phyloP scores from a whole-genome alignment of 2,797 vertebrate genomes.

The Loris lydekkerianus region DNA sequence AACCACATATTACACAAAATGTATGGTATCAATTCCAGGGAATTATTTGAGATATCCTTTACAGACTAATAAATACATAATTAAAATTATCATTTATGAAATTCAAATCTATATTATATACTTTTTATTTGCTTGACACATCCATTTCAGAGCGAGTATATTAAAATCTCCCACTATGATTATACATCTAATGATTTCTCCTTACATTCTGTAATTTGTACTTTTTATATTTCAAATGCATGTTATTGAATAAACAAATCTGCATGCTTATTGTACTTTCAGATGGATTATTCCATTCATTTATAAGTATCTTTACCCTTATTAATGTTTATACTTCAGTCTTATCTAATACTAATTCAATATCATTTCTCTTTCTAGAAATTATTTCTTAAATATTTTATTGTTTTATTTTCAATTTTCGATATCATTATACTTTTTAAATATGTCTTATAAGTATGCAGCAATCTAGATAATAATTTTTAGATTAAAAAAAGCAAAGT shows the following conservation, averaged over 20 bases:
- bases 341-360: background rate
- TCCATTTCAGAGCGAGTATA: background rate
- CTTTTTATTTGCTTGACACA: background rate
- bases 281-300: background rate
- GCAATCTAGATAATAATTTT: background rate
- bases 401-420: conserved; percentile 29
- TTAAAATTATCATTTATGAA: conserved; percentile 22
- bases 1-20: background rate
- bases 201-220: background rate
- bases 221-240: background rate
- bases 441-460: background rate
- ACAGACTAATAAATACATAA: background rate
- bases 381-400: background rate
- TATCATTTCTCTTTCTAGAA: background rate
- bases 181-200: background rate
- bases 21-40: background rate
- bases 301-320: background rate
- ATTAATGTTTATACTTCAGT: conserved; percentile 14
- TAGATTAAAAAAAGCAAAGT: background rate
- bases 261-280: background rate
- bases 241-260: background rate
- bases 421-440: background rate
- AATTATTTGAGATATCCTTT: background rate
- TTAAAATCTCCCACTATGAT: conserved; percentile 14
- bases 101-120: background rate